These are phyloP conservation scores for Pterostichus niger DNA, from an alignment of 2,888 invertebrate genomes.

Conservation along the genomic window DNA sequence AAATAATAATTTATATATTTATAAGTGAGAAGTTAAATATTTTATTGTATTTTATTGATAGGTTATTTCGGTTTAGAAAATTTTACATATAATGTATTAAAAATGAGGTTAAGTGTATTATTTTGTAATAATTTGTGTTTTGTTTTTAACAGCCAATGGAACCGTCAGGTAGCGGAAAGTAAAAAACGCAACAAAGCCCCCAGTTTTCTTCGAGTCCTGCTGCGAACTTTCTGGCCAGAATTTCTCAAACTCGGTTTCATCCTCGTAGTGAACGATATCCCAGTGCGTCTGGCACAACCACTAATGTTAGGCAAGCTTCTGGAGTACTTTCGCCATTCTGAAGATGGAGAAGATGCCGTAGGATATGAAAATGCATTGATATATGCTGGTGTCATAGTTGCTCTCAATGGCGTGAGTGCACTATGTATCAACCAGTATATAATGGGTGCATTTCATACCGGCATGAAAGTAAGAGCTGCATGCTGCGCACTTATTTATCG, in stretches of 20 bases:
- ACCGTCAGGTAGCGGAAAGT: slow-evolving; percentile 81
- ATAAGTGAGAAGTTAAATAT: no score
- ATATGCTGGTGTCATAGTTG: slow-evolving; percentile 81
- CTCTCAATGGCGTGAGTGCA: slow-evolving; percentile 80
- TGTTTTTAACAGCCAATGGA: slow-evolving; percentile 82
- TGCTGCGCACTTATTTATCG: slow-evolving; percentile 91
- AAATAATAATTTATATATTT: no score
- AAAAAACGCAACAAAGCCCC: slow-evolving; percentile 81
- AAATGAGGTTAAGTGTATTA: no score
- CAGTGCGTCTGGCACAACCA: slow-evolving; percentile 83
- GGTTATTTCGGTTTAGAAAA: no score
- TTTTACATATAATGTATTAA: no score
- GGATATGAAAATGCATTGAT: slow-evolving; percentile 81
- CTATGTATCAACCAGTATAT: slow-evolving; percentile 84
- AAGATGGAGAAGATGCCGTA: slow-evolving; percentile 73
- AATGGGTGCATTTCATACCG: slow-evolving; percentile 85
- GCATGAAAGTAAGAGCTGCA: slow-evolving; percentile 90
- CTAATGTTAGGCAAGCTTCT: slow-evolving; percentile 83
- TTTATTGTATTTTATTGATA: no score
- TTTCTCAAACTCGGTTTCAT: slow-evolving; percentile 82
- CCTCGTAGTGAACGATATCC: slow-evolving; percentile 81
- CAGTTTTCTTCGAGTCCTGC: slow-evolving; percentile 82
- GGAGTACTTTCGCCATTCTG: slow-evolving; percentile 82
- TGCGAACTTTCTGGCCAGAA: slow-evolving; percentile 84
- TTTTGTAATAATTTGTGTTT: slow-evolving; percentile 1